phyloP scores from a whole-genome alignment of 1,140 invertebrate species.

The Metaphire vulgaris region DNA sequence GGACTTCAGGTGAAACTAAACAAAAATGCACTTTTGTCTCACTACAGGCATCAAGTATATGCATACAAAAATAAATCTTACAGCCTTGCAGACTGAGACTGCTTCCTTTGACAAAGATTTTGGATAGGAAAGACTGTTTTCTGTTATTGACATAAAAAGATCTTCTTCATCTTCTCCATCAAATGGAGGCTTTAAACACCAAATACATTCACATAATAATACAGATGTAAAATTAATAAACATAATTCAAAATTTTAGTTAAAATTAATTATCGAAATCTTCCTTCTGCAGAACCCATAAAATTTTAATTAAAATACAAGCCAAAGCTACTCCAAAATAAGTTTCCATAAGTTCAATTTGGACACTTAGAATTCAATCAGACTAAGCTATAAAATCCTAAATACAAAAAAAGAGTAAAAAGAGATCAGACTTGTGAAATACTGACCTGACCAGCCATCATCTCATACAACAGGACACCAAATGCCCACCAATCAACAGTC shows the following conservation, averaged over 20 bases:
- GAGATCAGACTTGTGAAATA: too few species aligned
- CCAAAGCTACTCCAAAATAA: too few species aligned
- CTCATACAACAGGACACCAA: conserved; percentile 92
- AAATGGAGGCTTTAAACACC: conserved; percentile 76
- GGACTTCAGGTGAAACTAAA: too few species aligned
- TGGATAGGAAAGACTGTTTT: conserved; percentile 89
- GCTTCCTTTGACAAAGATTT: conserved; percentile 83
- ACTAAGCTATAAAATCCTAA: too few species aligned
- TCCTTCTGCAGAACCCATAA: not conserved
- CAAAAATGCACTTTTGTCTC: too few species aligned
- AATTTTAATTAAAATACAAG: too few species aligned
- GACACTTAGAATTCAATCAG: too few species aligned
- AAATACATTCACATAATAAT: conserved; percentile 1
- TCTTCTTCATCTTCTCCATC: conserved; percentile 99
- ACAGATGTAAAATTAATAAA: not conserved
- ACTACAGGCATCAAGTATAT: too few species aligned
- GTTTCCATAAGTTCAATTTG: too few species aligned
- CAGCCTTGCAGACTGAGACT: conserved; percentile 14
- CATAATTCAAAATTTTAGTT: not conserved
- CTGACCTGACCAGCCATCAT: conserved; percentile 88
- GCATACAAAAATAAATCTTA: too few species aligned
- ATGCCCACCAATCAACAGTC: conserved; percentile 99
- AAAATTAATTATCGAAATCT: not conserved
- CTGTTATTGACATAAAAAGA: conserved; percentile 88
- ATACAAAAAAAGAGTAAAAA: too few species aligned